Evolutionary conservation across 2,113 vertebrate species (phyloP), one percentile per base, ranked within the genome.

Genomic region (Phoxinus phoxinus): DNA sequence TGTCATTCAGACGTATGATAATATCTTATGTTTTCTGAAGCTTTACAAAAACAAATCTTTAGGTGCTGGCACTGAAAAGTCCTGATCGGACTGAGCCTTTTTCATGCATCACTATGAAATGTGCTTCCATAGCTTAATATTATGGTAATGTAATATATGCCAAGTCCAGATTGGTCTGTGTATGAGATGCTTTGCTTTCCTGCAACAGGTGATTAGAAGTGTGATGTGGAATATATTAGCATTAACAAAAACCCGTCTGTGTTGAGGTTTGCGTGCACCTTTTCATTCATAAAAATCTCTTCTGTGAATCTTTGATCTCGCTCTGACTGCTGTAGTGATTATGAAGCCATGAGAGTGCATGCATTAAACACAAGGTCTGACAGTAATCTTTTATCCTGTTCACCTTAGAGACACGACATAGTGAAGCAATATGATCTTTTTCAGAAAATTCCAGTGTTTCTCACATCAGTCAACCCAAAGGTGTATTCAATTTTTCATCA

Each of bases 341-440:
- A 65, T 67, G n/a, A 65, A 65, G 59, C 17, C 41, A 48, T 44
- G 61, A 81, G 35, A 44, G 25, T 13, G 58, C 79, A 81, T 48
- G 12, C 37, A 65, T 81, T 81, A 81, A 44, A 65, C 59, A 21
- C 35, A 81, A 48, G n/a, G 37, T 11, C 78, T 80, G 78, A 80
- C 37, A 44, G 35, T 63, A 63, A 25, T 80, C 11, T 80, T 27
- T 80, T 44, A 63, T 80, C 56, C 58, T 25, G 21, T 80, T 63
- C 51, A 78, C 53, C 32, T 61, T 41, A 3, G 1, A 79, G 35
- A 79, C 76, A 25, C 6, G 12, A 7, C 13, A 79, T 41, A 79
- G 10, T 59, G 32, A 61, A 79, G 76, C 30, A 79, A 61, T 41
- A 25, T 4, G 6, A 61, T 41, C 19, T 41, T 78, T 56, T 35